These are phyloP conservation scores for Periophthalmus modestus DNA, from an alignment of 2,113 vertebrate genomes.

Conservation along the genomic window DNA sequence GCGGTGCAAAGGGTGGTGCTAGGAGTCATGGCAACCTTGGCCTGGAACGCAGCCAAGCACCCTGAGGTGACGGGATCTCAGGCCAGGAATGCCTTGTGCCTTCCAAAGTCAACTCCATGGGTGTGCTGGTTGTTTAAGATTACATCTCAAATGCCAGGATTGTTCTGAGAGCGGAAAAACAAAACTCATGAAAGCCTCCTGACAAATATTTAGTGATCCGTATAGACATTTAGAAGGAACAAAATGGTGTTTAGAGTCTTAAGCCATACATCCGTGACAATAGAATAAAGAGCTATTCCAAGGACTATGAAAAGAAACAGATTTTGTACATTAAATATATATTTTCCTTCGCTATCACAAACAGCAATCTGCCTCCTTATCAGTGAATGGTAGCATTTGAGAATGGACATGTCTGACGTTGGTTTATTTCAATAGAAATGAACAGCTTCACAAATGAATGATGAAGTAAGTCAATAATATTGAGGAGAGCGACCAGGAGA, in stretches of 20 bases:
- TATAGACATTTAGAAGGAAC: neutral
- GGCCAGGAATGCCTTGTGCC: slow-evolving; percentile 85
- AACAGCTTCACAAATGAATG: neutral
- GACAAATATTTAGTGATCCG: neutral
- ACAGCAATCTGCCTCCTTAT: neutral
- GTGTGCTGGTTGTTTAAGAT: slow-evolving; percentile 82
- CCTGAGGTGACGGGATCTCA: slow-evolving; percentile 83
- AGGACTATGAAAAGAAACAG: neutral
- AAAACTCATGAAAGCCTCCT: slow-evolving; percentile 28
- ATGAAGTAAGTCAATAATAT: slow-evolving; percentile 1
- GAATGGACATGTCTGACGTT: neutral
- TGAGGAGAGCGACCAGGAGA: slow-evolving; percentile 7
- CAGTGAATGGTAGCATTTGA: neutral
- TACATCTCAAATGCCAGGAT: slow-evolving; percentile 79
- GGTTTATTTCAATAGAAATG: slow-evolving; percentile 3
- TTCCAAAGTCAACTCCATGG: slow-evolving; percentile 90
- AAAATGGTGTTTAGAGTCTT: neutral
- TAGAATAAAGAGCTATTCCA: neutral
- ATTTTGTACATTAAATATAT: neutral
- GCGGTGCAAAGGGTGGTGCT: slow-evolving; percentile 71
- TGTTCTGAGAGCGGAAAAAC: slow-evolving; percentile 60
- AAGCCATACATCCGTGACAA: neutral
- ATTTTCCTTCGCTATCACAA: neutral
- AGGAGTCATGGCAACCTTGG: slow-evolving; percentile 96
- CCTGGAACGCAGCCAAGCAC: slow-evolving; percentile 92